phyloP scores from a whole-genome alignment of 2,888 invertebrate species.

The Calameuta filiformis region DNA sequence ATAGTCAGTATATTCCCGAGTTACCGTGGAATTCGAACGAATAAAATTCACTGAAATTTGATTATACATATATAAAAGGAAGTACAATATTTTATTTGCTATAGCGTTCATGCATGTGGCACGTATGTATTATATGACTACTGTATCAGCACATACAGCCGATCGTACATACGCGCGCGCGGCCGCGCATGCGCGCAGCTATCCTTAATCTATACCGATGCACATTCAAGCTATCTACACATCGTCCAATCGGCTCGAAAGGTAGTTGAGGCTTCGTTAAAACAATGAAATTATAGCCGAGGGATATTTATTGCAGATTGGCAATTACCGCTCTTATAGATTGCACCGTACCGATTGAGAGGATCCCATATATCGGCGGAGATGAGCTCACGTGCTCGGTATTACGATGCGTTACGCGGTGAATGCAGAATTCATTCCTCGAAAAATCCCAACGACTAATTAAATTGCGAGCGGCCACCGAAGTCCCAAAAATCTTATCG shows the following conservation, averaged over 20 bases:
- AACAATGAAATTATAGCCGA: conserved; percentile 51
- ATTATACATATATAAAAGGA: neutral
- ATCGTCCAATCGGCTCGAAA: neutral
- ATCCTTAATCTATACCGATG: neutral
- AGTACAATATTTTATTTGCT: neutral
- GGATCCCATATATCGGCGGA: conserved; percentile 20
- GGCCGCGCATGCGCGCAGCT: neutral
- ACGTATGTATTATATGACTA: neutral
- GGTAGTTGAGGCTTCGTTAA: conserved; percentile 21
- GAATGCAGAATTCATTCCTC: neutral
- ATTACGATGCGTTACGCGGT: neutral
- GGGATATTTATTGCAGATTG: conserved; percentile 54
- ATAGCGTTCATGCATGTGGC: neutral
- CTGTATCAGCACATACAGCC: neutral
- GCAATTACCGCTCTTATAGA: conserved; percentile 50
- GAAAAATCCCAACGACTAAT: neutral
- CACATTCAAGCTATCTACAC: neutral
- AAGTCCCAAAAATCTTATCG: neutral
- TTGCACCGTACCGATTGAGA: conserved; percentile 47
- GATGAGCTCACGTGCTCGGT: neutral
- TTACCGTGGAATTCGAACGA: neutral
- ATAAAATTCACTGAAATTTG: neutral
- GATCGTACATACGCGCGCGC: neutral
- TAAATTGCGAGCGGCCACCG: neutral
- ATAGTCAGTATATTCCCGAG: neutral